phyloP scores from a whole-genome alignment of 2,888 invertebrate species.

The Lycaena phlaeas region DNA sequence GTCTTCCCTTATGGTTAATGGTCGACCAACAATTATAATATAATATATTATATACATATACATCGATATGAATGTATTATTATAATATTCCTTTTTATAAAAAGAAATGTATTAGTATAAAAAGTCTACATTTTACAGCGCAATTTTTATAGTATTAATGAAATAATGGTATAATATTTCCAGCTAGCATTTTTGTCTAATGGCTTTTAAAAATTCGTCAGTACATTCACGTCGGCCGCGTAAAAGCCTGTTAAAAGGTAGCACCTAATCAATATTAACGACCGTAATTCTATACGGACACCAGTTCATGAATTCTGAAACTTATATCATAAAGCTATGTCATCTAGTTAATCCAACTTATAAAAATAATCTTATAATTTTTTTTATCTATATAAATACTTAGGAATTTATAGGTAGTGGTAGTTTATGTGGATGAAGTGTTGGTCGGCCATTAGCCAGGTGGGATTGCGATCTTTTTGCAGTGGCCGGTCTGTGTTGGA shows the following conservation, averaged over 20 bases:
- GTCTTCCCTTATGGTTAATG: too few relatives aligned
- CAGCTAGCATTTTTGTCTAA: neutral
- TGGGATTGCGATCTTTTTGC: too few relatives aligned
- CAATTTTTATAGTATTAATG: neutral
- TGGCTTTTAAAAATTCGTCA: conserved; percentile 6
- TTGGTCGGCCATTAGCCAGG: too few relatives aligned
- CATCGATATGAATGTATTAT: too few relatives aligned
- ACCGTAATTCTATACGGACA: neutral
- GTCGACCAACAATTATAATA: neutral
- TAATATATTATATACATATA: too few relatives aligned
- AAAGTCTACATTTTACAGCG: neutral
- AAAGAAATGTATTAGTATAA: neutral
- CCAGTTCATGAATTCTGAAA: neutral
- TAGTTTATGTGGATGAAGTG: too few relatives aligned
- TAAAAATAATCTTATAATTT: too few relatives aligned
- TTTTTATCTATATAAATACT: too few relatives aligned
- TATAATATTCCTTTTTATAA: neutral
- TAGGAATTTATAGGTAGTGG: too few relatives aligned
- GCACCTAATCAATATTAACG: conserved; percentile 7
- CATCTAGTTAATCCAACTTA: too few relatives aligned
- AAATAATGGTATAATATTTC: neutral
- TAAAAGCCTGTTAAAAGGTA: conserved; percentile 8
- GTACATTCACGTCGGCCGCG: conserved; percentile 1
- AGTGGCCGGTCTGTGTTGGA: too few relatives aligned
- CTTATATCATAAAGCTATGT: neutral